Conservation (phyloP, 2,888 invertebrate genomes). For the Andricus curvator region DNA sequence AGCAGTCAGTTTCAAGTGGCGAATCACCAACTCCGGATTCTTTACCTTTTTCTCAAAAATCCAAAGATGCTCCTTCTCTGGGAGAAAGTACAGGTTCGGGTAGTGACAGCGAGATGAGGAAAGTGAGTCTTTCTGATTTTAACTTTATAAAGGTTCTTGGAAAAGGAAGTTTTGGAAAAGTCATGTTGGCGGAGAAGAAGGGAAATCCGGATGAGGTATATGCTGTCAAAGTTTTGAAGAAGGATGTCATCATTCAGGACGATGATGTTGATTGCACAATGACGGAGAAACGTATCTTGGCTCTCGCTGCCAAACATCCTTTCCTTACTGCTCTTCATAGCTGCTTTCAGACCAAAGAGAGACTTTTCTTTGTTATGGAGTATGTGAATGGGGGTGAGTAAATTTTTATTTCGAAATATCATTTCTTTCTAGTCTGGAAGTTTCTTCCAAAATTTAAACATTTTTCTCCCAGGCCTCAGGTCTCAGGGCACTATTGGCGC, state of each 20-base stretch:
- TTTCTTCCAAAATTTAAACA: too few relatives aligned
- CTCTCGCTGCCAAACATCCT: constrained; percentile 98
- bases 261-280: constrained; percentile 99
- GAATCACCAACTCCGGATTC: constrained; percentile 35
- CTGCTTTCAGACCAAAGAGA: constrained; percentile 97
- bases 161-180: constrained; percentile 99
- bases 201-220: constrained; percentile 92
- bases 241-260: constrained; percentile 98
- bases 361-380: constrained; percentile 99
- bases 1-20: constrained; percentile 35
- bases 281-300: constrained; percentile 98
- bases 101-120: constrained; percentile 73
- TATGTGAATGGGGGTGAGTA: constrained; percentile 93
- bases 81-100: constrained; percentile 50
- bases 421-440: too few relatives aligned
- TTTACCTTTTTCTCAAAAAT: constrained; percentile 40
- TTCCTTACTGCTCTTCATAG: constrained; percentile 98
- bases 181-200: constrained; percentile 97
- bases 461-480: too few relatives aligned
- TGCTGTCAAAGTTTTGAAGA: constrained; percentile 94
- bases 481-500: too few relatives aligned
- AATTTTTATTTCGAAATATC: neutral
- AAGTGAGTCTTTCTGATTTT: constrained; percentile 92
- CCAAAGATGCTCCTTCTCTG: constrained; percentile 45
- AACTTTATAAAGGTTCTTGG: constrained; percentile 99